Base-by-base conservation (phyloP, 2,888 invertebrate species). In the Erannis defoliaria region DNA sequence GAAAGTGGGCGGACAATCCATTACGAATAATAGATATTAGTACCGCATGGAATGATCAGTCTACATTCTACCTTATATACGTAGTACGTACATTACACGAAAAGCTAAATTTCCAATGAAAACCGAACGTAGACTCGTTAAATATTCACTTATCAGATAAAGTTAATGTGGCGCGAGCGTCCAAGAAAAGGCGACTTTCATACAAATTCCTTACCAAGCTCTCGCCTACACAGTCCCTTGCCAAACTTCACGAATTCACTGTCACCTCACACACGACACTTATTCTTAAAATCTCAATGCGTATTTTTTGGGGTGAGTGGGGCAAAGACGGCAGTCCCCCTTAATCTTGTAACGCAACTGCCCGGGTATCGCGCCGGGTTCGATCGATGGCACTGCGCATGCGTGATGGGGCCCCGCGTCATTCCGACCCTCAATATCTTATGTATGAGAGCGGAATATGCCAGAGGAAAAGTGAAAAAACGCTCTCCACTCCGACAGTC, bases 351-450 rank as follows among this genome's bases (percentile, higher is more conserved):
- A 76, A 75, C 83, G 81, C 81, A 83, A 90, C 91, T 89, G 89
- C 80, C 88, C 80, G 84, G 73, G 89, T 87, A 73, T 73, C 78
- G 81, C 82, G 85, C 79, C 76, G 80, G 68, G 66, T 65, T 56
- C 74, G 82, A 91, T 93, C 92, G 90, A 91, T 92, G 78, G 85
- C 35, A 76, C 72, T 86, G 89, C 93, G 93, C 93, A 88, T 81
- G 86, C 81, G 77, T 79, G 73, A 55, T 84, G 58, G 80, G 71
- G 72, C 70, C 79, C 77, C 81, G 82, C 88, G 85, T 83, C 86
- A 84, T 77, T 74, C 78, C 80, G 74, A 80, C 81, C 82, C 85
- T 82, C 85, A 79, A 90, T 91, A 88, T 90, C 90, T 92, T 91
- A 90, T 92, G 90, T 91, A 91, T 91, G 90, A 89, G 85, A 86